A percentile compares a stretch with the other conserved stretches of the same genome.
phyloP scores from a whole-genome alignment of 64 coral and sea anemone species.

The Stichodactyla helianthus region DNA sequence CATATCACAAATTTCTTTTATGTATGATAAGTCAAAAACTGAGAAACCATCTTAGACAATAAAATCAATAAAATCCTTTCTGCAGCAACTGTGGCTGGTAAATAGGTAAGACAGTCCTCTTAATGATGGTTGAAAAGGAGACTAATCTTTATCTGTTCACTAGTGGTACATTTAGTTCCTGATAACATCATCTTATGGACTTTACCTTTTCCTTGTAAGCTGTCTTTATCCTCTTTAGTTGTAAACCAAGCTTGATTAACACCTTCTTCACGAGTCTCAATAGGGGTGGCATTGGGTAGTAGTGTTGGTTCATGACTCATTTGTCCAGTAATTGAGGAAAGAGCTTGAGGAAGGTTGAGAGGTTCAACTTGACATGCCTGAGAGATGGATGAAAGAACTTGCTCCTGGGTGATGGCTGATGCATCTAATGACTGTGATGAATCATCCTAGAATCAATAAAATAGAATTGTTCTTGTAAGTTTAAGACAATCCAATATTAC shows the following conservation, averaged over 20 bases:
- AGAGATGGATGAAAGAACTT: conserved; percentile 30
- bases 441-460: not conserved
- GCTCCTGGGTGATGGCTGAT: conserved; percentile 9
- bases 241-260: conserved; percentile 99
- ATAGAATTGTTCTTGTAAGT: not conserved
- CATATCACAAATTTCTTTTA: no score
- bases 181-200: no score
- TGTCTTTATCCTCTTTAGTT: conserved; percentile 96
- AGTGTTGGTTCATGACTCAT: conserved; percentile 43
- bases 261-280: conserved; percentile 40
- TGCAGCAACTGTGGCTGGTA: no score
- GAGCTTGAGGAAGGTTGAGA: conserved; percentile 41
- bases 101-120: no score
- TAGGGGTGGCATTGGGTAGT: conserved; percentile 18
- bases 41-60: no score
- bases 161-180: no score
- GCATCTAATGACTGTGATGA: conserved; percentile 18
- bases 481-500: not conserved
- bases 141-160: no score
- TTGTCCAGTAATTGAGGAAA: conserved; percentile 32
- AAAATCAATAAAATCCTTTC: no score
- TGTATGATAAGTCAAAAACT: no score
- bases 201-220: conserved; percentile 86
- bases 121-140: no score
- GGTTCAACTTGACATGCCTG: conserved; percentile 24